Conservation (phyloP, 2,888 invertebrate genomes). For the Amphipyra tragopoginis region DNA sequence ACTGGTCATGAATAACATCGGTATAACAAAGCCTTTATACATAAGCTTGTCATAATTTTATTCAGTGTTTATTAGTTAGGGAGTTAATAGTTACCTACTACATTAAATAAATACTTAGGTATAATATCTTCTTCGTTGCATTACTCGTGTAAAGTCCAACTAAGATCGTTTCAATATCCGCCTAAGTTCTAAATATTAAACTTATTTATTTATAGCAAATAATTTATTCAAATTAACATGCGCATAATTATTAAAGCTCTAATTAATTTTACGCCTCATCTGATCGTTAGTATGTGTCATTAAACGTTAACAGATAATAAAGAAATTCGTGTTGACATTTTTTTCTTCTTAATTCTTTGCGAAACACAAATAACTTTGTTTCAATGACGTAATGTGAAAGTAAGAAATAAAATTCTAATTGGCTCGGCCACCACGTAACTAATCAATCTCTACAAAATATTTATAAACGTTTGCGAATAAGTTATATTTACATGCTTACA, state of each 20-base stretch:
- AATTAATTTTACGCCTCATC: constrained; percentile 35
- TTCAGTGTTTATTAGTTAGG: too few species aligned
- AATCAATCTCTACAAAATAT: constrained; percentile 22
- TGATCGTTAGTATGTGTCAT: constrained; percentile 22
- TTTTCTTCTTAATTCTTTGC: background rate
- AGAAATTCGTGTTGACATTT: constrained; percentile 10
- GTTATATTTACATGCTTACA: too few species aligned
- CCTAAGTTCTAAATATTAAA: constrained; percentile 3
- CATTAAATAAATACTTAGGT: too few species aligned
- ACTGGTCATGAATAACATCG: too few species aligned
- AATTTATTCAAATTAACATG: constrained; percentile 45
- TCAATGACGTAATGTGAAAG: constrained; percentile 29
- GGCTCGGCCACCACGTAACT: constrained; percentile 1
- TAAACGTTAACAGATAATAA: constrained; percentile 20
- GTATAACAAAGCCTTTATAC: too few species aligned
- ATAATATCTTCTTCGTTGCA: background rate
- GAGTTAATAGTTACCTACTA: too few species aligned
- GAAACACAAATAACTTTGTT: constrained; percentile 5
- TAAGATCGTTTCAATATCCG: constrained; percentile 1
- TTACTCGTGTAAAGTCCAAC: background rate
- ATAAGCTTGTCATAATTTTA: too few species aligned
- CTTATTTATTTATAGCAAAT: background rate
- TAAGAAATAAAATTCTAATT: constrained; percentile 16
- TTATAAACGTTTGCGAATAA: background rate
- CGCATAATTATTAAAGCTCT: constrained; percentile 42